A percentile compares a stretch with the other conserved stretches of the same genome.
Evolutionary conservation across 1,140 invertebrate genomes (phyloP).

Genomic region (Eueides isabella): DNA sequence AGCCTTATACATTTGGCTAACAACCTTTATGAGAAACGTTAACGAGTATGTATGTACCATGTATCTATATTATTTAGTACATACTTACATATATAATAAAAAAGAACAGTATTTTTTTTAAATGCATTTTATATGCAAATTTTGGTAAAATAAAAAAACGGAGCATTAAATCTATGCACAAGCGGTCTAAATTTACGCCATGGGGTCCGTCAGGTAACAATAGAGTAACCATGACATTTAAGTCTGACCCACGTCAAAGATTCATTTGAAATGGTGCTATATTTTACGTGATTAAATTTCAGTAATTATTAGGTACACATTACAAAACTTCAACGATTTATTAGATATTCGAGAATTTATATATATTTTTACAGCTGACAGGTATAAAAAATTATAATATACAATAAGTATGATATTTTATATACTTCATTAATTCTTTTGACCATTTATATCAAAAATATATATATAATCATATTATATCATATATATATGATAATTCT

Average conservation of each 20-base stretch:
- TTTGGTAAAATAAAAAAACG: slow-evolving; percentile 39
- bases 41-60: too few relatives aligned
- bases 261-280: background rate
- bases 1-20: background rate
- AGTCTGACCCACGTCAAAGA: slow-evolving; percentile 11
- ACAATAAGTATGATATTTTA: too few relatives aligned
- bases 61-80: background rate
- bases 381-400: too few relatives aligned
- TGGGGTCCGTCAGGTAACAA: slow-evolving; percentile 68
- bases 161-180: slow-evolving; percentile 48
- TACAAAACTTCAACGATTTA: background rate
- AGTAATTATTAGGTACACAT: background rate
- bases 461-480: too few relatives aligned
- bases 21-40: too few relatives aligned
- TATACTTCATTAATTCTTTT: too few relatives aligned
- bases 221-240: slow-evolving; percentile 47
- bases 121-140: slow-evolving; percentile 16
- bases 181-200: slow-evolving; percentile 40
- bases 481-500: too few relatives aligned
- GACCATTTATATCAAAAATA: too few relatives aligned
- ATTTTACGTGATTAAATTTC: slow-evolving; percentile 10
- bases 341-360: background rate
- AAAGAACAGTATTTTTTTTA: background rate
- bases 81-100: background rate
- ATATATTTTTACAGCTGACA: background rate